Evolutionary conservation across 1,140 invertebrate genomes (phyloP), one percentile per base, ranked within the genome.

Genomic region (Meloidogyne exigua): DNA sequence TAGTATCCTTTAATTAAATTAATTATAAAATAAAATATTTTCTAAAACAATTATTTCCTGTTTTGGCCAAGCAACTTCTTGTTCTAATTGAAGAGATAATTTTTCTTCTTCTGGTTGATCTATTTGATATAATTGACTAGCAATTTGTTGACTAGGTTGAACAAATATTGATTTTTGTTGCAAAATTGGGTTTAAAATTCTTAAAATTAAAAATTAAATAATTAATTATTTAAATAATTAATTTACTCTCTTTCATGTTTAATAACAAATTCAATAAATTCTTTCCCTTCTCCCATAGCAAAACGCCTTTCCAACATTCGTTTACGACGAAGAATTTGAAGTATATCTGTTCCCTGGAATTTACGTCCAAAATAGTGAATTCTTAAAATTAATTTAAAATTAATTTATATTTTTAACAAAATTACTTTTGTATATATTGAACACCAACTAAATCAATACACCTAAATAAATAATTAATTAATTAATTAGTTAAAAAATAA

Each of bases 281-380:
- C 85, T 62, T 87, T 85, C 15, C 82, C 84, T 44, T 86, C 82
- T 57, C 86, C 85, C 77, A 87, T 85, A 5, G 86, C 86, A 49
- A 87, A 76, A 36, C 83, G 72, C 39, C 85, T 68, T 72, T 87
- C 85, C 39, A 87, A 65, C 83, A 87, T 87, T 76, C 85, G 25
- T 75, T 88, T 87, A 7, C 87, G 78, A 64, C 85, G 85, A 49
- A 87, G 75, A 39, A 87, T 76, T 62, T 87, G 86, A n/a, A 87
- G 77, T 15, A 87, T 76, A 73, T 87, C 85, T 1, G 85, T 87
- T 15, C 85, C 86, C 75, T 77, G 76, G 85, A 87, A 87, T 79
- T 87, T 87, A 28, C 85, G 82, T n/a, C 85, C 85, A 65, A 87
- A 87, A 72, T 87, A 87, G 73, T 87, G 85, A 44, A 86, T 86